phyloP scores from a whole-genome alignment of 2,888 invertebrate genomes.

The Orchesella flavescens region DNA sequence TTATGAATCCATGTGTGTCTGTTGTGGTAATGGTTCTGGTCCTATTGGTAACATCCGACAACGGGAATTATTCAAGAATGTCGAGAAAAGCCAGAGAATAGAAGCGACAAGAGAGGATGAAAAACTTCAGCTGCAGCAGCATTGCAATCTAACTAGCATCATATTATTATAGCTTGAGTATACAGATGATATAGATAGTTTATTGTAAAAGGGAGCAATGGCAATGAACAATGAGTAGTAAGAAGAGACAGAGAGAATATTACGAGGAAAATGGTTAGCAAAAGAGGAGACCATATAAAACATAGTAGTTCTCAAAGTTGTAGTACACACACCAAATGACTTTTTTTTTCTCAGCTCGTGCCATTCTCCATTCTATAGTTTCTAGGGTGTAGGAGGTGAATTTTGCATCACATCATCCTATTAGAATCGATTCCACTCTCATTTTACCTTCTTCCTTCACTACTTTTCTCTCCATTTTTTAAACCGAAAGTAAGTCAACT shows the following conservation, averaged over 20 bases:
- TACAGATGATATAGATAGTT: background rate
- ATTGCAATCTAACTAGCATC: background rate
- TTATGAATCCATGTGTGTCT: conserved; percentile 48
- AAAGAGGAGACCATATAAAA: conserved; percentile 9
- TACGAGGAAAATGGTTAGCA: background rate
- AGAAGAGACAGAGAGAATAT: background rate
- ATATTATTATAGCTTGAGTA: no score
- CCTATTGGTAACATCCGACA: conserved; percentile 4
- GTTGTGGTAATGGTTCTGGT: conserved; percentile 10
- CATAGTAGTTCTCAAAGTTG: background rate
- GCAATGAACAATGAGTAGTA: conserved; percentile 3
- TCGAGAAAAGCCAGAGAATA: conserved; percentile 3
- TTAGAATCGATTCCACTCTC: conserved; percentile 66
- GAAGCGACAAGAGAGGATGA: conserved; percentile 4
- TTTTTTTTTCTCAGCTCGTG: conserved; percentile 10
- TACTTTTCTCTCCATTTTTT: conserved; percentile 18
- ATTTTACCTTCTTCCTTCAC: conserved; percentile 44
- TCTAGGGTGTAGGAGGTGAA: conserved; percentile 21
- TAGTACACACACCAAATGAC: conserved; percentile 21
- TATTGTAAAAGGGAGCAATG: background rate
- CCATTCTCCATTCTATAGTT: background rate
- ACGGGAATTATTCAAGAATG: conserved; percentile 1
- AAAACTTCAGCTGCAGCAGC: background rate
- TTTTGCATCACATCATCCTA: conserved; percentile 58
- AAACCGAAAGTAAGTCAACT: conserved; percentile 2